Evolutionary conservation across 2,113 vertebrate genomes (phyloP), one percentile per base, ranked within the genome.

Genomic region (Caranx melampygus): DNA sequence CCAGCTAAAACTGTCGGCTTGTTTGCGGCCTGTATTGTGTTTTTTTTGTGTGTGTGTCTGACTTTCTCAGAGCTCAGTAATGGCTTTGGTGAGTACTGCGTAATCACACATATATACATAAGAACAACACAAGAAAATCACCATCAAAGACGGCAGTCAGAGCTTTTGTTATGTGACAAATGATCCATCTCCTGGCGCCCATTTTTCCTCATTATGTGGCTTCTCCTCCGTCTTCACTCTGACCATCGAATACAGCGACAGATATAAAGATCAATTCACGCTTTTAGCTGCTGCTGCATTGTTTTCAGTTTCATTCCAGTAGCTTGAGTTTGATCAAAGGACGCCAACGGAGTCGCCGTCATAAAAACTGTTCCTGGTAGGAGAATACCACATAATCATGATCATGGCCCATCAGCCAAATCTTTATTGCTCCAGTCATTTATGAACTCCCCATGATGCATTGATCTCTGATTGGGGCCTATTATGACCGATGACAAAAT

Each of bases 401-500:
- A 77, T 83, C 57, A 59, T 72, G 81, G 81, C 31, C 69, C 80
- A 73, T 82, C 72, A 76, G 76, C 63, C 82, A 78, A 78, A 70
- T 88, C 83, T 84, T 69, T 80, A 86, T 85, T 77, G 75, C 73
- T 11, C 10, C 21, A 35, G 60, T 76, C 74, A 84, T 91, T 85
- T 87, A 89, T 88, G 84, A 72, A 82, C 79, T 69, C 20, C 8
- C 72, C 5, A 20, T 34, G 60, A 87, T 54, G 45, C 74, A 88
- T 84, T 68, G 87, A 88, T 88, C 79, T 74, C 78, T 81, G 75
- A 84, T 90, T 86, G 79, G 73, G 47, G 54, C 52, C 58, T 61
- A 73, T 87, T 79, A 86, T 81, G 74, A 85, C 74, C 11, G 15
- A 86, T 87, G 85, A 77, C 70, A 87, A 82, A 82, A 81, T 79